Evolutionary conservation across 2,113 vertebrate species (phyloP), one percentile per base, ranked within the genome.

Genomic region (Gobio gobio): DNA sequence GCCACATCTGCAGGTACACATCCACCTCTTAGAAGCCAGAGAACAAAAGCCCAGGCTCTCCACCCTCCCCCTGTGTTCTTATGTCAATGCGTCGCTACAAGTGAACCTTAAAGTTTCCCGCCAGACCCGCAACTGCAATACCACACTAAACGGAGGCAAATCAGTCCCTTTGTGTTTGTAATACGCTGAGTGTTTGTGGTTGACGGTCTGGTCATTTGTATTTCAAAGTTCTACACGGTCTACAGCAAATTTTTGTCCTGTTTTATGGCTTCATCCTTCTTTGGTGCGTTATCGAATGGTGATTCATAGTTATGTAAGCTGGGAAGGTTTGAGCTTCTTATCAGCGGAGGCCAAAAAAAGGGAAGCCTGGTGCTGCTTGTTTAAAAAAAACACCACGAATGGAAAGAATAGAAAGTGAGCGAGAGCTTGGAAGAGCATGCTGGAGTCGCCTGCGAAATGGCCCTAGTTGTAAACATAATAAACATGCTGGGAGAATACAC

Each of bases 1-100:
- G 87, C 87, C 90, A 85, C 90, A 88, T 92, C 91, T 91, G 90
- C 92, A 93, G 91, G 92, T 94, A 90, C 87, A 90, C 88, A 90
- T 90, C 90, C 88, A 92, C 89, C 88, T 88, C 91, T 92, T 88
- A 73, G 73, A 91, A 93, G 91, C 90, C 88, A 85, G 79, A 89
- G 91, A 93, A 94, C 92, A 92, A 91, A 93, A 70, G 89, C 56
- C 66, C 49, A 77, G 54, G 12, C 43, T 82, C 72, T n/a, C 43
- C 29, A 29, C 20, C 68, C 54, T 16, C 64, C n/a, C 49, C n/a
- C 22, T 58, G 10, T 86, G 43, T 84, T 33, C 29, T 72, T 36
- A 54, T 66, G 22, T 58, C 63, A 68, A 26, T 1, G 59, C 4
- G 7, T 40, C 20, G n/a, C 33, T 20, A 22, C 47, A 72, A 68